A percentile compares a stretch with the other conserved stretches of the same genome.
Evolutionary conservation across 2,113 vertebrate genomes (phyloP).

Genomic region (Alces alces): DNA sequence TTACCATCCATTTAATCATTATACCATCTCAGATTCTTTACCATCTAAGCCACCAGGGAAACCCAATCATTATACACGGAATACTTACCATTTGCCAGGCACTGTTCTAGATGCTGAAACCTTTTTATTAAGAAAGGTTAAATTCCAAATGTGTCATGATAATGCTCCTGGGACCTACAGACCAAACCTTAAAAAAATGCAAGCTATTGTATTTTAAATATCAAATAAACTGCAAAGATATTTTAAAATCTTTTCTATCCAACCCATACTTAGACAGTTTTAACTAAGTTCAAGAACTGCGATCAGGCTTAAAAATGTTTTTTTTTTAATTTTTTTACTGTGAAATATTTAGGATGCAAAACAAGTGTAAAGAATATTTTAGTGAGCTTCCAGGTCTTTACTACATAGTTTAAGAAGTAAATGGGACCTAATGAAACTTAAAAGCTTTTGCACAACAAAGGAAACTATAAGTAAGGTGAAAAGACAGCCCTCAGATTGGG

Average conservation of each 20-base stretch:
- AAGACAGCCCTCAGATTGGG: too few species aligned
- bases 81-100: not conserved
- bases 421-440: too few species aligned
- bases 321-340: not conserved
- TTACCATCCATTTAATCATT: not conserved
- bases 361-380: not conserved
- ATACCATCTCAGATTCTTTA: not conserved
- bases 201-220: not conserved
- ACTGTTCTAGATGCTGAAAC: not conserved
- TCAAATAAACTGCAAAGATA: not conserved
- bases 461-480: too few species aligned
- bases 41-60: not conserved
- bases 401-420: not conserved
- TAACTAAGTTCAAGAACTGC: not conserved
- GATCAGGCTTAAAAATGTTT: not conserved
- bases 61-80: not conserved
- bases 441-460: too few species aligned
- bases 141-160: not conserved
- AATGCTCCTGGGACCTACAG: not conserved
- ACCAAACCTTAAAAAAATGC: not conserved
- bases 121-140: not conserved
- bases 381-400: not conserved
- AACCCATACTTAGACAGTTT: not conserved
- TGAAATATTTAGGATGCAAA: not conserved
- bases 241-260: not conserved